Evolutionary conservation across 2,888 invertebrate species (phyloP).

Genomic region (Lypha dubia): DNA sequence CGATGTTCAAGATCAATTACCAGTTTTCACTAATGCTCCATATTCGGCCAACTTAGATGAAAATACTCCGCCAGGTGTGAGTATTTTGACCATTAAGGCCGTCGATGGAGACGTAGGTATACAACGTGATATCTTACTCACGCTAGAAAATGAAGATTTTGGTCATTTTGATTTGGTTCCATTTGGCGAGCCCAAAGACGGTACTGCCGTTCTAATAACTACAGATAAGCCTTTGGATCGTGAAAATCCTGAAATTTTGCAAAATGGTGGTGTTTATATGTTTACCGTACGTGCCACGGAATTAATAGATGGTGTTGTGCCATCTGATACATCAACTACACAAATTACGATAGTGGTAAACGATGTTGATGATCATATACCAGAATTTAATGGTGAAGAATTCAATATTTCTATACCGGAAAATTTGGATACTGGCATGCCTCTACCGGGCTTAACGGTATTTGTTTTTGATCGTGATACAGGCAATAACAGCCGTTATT

Average conservation of each 20-base stretch:
- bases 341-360: constrained; percentile 90
- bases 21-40: constrained; percentile 91
- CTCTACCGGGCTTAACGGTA: constrained; percentile 89
- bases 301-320: constrained; percentile 88
- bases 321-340: constrained; percentile 87
- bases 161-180: constrained; percentile 88
- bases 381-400: constrained; percentile 87
- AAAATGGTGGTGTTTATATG: constrained; percentile 91
- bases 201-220: constrained; percentile 86
- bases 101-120: constrained; percentile 92
- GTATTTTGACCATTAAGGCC: constrained; percentile 89
- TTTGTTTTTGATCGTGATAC: constrained; percentile 89
- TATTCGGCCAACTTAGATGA: constrained; percentile 91
- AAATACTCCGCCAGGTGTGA: constrained; percentile 87
- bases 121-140: constrained; percentile 87
- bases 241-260: constrained; percentile 89
- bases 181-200: constrained; percentile 84
- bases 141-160: constrained; percentile 88
- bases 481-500: constrained; percentile 89
- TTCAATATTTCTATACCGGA: constrained; percentile 90
- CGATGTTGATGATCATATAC: constrained; percentile 90
- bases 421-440: constrained; percentile 88
- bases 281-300: constrained; percentile 90
- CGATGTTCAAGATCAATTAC: constrained; percentile 93
- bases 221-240: constrained; percentile 88